Evolutionary conservation across 2,888 invertebrate genomes (phyloP).

Genomic region (Clusia tigrina): DNA sequence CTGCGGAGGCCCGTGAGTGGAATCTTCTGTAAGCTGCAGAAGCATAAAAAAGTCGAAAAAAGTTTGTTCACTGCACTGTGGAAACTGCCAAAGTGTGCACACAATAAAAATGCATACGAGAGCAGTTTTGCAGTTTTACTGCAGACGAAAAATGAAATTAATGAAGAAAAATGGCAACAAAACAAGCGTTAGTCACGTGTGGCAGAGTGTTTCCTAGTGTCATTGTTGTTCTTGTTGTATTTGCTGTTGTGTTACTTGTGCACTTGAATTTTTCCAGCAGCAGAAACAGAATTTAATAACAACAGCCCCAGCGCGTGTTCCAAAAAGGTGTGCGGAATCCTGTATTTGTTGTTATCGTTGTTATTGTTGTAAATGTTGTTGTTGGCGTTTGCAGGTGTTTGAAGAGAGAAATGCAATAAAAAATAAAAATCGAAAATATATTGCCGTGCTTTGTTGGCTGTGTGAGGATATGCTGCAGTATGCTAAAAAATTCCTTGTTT

Average conservation of each 20-base stretch:
- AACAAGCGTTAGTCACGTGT: slow-evolving; percentile 56
- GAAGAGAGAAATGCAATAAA: slow-evolving; percentile 1
- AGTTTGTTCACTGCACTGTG: too few relatives aligned
- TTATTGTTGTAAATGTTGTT: not conserved
- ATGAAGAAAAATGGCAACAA: slow-evolving; percentile 55
- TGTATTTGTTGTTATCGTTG: not conserved
- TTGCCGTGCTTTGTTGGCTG: too few relatives aligned
- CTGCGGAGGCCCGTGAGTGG: too few relatives aligned
- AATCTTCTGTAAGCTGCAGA: too few relatives aligned
- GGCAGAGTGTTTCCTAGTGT: too few relatives aligned
- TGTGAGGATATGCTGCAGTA: not conserved
- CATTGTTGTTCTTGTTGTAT: not conserved
- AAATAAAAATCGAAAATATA: not conserved
- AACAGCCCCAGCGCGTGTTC: not conserved
- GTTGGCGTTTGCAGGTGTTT: not conserved
- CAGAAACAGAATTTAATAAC: not conserved
- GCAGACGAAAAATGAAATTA: slow-evolving; percentile 55
- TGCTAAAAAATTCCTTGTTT: not conserved
- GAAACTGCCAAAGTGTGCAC: too few relatives aligned
- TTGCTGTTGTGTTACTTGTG: not conserved
- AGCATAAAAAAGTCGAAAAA: too few relatives aligned
- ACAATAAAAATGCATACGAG: slow-evolving; percentile 56
- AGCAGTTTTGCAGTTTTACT: slow-evolving; percentile 54
- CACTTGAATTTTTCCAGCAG: not conserved
- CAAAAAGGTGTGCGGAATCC: not conserved